phyloP scores from a whole-genome alignment of 2,113 vertebrate genomes.

The Psophia crepitans region DNA sequence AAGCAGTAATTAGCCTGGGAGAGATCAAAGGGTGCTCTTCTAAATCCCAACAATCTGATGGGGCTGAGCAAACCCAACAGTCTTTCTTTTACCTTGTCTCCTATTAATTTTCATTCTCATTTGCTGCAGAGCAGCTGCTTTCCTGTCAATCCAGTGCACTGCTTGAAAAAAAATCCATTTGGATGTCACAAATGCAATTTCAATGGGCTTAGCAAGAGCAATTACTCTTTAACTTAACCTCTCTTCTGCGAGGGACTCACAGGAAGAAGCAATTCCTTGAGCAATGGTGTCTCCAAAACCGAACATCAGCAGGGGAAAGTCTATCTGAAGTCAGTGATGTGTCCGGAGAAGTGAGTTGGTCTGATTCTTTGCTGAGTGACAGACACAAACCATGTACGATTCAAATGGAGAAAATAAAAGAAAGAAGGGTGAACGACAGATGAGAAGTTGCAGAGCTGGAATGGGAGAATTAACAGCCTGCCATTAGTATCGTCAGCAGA shows the following conservation, averaged over 20 bases:
- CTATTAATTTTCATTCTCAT: slow-evolving; percentile 70
- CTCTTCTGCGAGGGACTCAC: slow-evolving; percentile 21
- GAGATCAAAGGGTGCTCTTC: slow-evolving; percentile 74
- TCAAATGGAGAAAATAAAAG: background rate
- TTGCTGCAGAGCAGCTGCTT: slow-evolving; percentile 62
- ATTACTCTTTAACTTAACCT: slow-evolving; percentile 16
- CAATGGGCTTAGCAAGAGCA: slow-evolving; percentile 60
- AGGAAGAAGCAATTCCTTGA: slow-evolving; percentile 55
- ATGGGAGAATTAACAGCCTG: background rate
- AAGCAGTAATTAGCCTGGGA: slow-evolving; percentile 73
- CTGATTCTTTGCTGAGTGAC: background rate
- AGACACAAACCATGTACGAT: background rate
- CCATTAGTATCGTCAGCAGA: background rate
- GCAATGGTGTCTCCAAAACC: background rate
- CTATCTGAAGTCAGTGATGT: background rate
- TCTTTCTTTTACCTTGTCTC: slow-evolving; percentile 66
- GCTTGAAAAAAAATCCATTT: slow-evolving; percentile 67
- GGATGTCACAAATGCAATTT: slow-evolving; percentile 72
- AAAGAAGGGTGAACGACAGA: background rate
- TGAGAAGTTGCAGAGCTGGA: background rate
- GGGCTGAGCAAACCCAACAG: slow-evolving; percentile 65
- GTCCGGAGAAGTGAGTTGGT: background rate
- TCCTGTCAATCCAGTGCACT: slow-evolving; percentile 55
- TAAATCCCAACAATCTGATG: slow-evolving; percentile 71
- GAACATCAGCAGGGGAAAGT: background rate